Evolutionary conservation across 1,140 invertebrate species (phyloP).

Genomic region (Littorina saxatilis): DNA sequence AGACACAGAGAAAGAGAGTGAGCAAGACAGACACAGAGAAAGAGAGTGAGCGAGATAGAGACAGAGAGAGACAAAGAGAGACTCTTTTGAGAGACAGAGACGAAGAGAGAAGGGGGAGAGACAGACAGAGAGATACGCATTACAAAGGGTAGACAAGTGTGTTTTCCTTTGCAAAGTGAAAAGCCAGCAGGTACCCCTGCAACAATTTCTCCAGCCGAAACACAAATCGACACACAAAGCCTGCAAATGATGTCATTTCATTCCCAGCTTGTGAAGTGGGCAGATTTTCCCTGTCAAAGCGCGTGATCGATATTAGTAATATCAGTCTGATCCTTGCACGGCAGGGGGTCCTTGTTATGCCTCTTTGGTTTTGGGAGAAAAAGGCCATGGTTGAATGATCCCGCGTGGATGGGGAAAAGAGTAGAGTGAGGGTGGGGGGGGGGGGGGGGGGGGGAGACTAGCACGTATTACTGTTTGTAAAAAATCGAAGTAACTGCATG

Average conservation of each 20-base stretch:
- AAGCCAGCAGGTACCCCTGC: no score
- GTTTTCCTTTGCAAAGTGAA: neutral
- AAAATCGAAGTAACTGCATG: no score
- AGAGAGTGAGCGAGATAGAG: neutral
- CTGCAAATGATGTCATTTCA: neutral
- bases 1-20: no score
- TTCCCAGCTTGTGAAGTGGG: no score
- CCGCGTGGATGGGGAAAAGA: neutral
- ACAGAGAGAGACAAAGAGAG: neutral
- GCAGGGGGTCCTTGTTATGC: no score
- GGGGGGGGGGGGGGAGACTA: neutral
- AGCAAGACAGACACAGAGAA: neutral
- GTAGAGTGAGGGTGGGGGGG: no score
- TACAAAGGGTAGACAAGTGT: neutral
- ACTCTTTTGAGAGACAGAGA: neutral
- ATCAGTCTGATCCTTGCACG: neutral
- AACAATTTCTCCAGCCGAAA: neutral
- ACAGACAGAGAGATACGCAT: constrained; percentile 8
- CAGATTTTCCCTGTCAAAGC: neutral
- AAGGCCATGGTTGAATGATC: neutral
- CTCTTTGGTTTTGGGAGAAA: neutral
- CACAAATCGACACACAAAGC: neutral
- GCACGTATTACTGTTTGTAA: no score
- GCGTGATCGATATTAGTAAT: neutral
- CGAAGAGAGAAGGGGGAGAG: constrained; percentile 4